Evolutionary conservation across 92 coral and sea anemone species (phyloP).

Genomic region (Porites rus): DNA sequence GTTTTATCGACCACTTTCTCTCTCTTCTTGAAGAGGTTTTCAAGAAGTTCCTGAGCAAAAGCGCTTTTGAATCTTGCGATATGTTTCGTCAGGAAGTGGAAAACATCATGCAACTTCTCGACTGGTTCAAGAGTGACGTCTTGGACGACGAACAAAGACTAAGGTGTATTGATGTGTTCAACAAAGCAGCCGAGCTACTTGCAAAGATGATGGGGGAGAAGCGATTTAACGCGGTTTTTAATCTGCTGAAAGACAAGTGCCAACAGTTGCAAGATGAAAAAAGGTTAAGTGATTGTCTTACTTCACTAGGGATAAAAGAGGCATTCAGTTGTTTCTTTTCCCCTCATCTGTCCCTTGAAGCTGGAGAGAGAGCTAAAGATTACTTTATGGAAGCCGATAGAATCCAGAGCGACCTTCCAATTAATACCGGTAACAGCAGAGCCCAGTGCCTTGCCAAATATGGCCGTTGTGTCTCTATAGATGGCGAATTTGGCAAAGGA

Average conservation of each 20-base stretch:
- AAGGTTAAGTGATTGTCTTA: conserved; percentile 53
- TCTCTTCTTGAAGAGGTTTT: conserved; percentile 37
- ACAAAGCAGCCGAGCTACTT: conserved; percentile 43
- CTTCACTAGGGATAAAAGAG: conserved; percentile 64
- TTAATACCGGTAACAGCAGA: conserved; percentile 52
- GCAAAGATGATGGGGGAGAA: conserved; percentile 48
- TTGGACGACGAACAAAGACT: conserved; percentile 5
- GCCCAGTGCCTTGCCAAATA: conserved; percentile 74
- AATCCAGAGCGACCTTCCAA: conserved; percentile 23
- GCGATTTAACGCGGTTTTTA: neutral
- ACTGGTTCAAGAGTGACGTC: conserved; percentile 25
- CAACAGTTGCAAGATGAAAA: conserved; percentile 11
- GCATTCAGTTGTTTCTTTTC: conserved; percentile 43
- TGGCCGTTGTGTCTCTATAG: conserved; percentile 53
- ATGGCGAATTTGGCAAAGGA: neutral
- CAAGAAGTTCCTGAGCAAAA: conserved; percentile 44
- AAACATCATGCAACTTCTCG: conserved; percentile 43
- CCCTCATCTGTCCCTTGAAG: conserved; percentile 6
- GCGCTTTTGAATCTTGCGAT: conserved; percentile 26
- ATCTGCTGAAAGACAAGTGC: conserved; percentile 11
- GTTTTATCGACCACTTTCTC: conserved; percentile 41
- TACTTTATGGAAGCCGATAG: conserved; percentile 43
- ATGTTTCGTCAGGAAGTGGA: conserved; percentile 44
- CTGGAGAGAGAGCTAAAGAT: conserved; percentile 38
- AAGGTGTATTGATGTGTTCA: conserved; percentile 46